phyloP scores from a whole-genome alignment of 35 echinoderm and acorn worm genomes.

The Lytechinus pictus region DNA sequence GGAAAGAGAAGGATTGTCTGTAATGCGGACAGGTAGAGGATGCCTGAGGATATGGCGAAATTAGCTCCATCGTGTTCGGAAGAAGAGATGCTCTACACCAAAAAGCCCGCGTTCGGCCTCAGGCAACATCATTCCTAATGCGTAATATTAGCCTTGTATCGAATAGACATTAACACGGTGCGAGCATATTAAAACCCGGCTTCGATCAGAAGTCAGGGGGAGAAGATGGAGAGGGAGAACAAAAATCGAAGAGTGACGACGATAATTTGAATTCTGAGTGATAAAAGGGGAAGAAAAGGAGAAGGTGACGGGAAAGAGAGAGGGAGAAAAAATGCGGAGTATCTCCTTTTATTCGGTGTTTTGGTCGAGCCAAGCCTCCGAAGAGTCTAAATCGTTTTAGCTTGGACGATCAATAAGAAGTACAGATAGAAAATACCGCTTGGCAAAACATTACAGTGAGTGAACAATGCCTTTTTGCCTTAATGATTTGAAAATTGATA shows the following conservation, averaged over 20 bases:
- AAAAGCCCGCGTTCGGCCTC: constrained; percentile 2
- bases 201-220: constrained; percentile 3
- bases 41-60: constrained; percentile 39
- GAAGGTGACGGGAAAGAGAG: background rate
- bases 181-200: constrained; percentile 50
- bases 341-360: background rate
- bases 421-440: constrained; percentile 49
- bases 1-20: background rate
- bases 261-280: constrained; percentile 43
- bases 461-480: constrained; percentile 51
- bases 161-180: constrained; percentile 52
- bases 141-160: constrained; percentile 59
- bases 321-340: background rate
- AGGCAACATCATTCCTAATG: constrained; percentile 45
- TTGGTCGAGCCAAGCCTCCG: background rate
- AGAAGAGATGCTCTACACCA: background rate
- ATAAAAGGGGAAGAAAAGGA: constrained; percentile 25
- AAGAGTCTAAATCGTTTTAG: constrained; percentile 49
- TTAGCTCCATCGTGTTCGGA: constrained; percentile 34
- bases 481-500: constrained; percentile 58
- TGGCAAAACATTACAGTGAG: constrained; percentile 51
- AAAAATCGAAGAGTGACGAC: constrained; percentile 46
- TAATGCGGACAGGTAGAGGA: constrained; percentile 46
- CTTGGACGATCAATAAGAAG: constrained; percentile 47
- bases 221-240: background rate